phyloP scores from a whole-genome alignment of 92 coral and sea anemone species.

The Nematostella vectensis region DNA sequence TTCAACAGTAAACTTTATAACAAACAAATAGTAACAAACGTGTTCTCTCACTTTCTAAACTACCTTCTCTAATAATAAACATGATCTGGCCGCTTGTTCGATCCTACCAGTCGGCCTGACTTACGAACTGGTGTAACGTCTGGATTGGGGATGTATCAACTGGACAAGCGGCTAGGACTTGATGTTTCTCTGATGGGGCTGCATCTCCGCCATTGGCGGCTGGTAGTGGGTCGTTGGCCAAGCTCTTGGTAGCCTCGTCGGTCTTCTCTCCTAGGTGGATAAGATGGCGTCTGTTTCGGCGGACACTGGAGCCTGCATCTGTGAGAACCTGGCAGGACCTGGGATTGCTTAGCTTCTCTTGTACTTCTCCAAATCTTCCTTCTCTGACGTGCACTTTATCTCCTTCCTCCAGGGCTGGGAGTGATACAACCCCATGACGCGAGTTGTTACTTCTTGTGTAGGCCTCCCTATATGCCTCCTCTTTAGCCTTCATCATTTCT shows the following conservation, averaged over 20 bases:
- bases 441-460: slow-evolving; percentile 4
- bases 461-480: neutral
- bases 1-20: neutral
- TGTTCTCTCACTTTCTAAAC: neutral
- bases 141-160: neutral
- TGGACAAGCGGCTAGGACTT: neutral
- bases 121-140: neutral
- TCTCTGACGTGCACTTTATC: slow-evolving; percentile 7
- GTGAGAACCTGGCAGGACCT: neutral
- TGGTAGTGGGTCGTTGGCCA: too few species aligned
- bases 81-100: neutral
- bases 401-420: slow-evolving; percentile 7
- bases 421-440: slow-evolving; percentile 4
- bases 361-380: slow-evolving; percentile 3
- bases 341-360: neutral
- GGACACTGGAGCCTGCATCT: too few species aligned
- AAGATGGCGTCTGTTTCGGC: too few species aligned
- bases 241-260: too few species aligned
- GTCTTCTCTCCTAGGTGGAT: too few species aligned
- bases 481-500: neutral
- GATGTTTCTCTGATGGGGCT: neutral
- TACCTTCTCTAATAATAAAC: neutral
- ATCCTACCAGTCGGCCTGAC: neutral
- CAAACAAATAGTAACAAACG: neutral
- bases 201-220: neutral